A percentile compares a stretch with the other conserved stretches of the same genome.
These are phyloP conservation scores for Eubasilissa regina DNA, from an alignment of 1,140 invertebrate species.

Conservation along the genomic window DNA sequence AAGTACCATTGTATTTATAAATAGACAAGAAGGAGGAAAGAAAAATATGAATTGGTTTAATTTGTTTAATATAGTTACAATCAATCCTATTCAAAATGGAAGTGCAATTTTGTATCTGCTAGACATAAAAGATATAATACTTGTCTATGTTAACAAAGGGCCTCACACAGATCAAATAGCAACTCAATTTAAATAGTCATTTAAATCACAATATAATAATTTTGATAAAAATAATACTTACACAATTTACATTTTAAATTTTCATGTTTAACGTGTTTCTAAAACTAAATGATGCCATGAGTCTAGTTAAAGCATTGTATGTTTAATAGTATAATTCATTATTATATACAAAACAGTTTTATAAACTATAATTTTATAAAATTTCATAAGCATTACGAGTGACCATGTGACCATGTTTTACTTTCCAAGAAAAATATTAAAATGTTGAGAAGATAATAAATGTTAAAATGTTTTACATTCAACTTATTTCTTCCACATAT, in stretches of 20 bases:
- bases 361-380: neutral
- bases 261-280: constrained; percentile 16
- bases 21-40: neutral
- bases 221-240: constrained; percentile 5
- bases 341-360: constrained; percentile 25
- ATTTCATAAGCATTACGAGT: too few species aligned
- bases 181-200: constrained; percentile 19
- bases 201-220: constrained; percentile 6
- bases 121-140: constrained; percentile 35
- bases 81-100: constrained; percentile 56
- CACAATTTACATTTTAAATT: constrained; percentile 2
- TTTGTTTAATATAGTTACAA: constrained; percentile 46
- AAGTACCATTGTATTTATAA: too few species aligned
- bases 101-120: constrained; percentile 50
- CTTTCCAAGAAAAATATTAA: neutral
- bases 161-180: neutral
- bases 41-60: constrained; percentile 8
- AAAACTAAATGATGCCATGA: constrained; percentile 24
- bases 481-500: too few species aligned
- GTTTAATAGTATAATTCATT: neutral
- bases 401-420: neutral
- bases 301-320: constrained; percentile 30
- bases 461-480: neutral
- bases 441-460: neutral
- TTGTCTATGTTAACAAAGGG: constrained; percentile 18